Evolutionary conservation across 2,888 invertebrate species (phyloP).

Genomic region (Synanthedon myopaeformis): DNA sequence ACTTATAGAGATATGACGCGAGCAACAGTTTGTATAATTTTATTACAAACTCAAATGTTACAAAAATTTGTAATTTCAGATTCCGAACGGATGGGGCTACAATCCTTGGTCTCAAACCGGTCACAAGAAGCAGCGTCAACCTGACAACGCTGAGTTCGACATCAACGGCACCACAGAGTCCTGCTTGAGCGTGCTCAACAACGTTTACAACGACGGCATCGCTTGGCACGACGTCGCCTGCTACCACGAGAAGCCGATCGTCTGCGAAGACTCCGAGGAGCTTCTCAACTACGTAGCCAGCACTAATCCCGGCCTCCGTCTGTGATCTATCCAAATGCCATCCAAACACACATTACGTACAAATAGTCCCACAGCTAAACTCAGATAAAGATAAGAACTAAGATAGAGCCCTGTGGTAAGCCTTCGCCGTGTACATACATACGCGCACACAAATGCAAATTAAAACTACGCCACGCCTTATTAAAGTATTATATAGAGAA

Average conservation of each 20-base stretch:
- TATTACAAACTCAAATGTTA: background rate
- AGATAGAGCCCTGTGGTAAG: too few species aligned
- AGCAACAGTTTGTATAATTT: background rate
- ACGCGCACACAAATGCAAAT: too few species aligned
- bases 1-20: background rate
- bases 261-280: slow-evolving; percentile 92
- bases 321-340: slow-evolving; percentile 61
- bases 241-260: slow-evolving; percentile 92
- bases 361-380: too few species aligned
- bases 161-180: slow-evolving; percentile 90
- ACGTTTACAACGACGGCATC: slow-evolving; percentile 93
- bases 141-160: slow-evolving; percentile 92
- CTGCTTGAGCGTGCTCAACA: slow-evolving; percentile 88
- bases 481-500: too few species aligned
- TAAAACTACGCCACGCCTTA: too few species aligned
- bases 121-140: slow-evolving; percentile 89
- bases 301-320: slow-evolving; percentile 85
- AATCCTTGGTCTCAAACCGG: slow-evolving; percentile 93
- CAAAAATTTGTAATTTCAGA: slow-evolving; percentile 29
- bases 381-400: too few species aligned
- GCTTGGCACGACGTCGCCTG: slow-evolving; percentile 95
- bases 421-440: too few species aligned
- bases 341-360: too few species aligned
- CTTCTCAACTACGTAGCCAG: slow-evolving; percentile 86
- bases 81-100: slow-evolving; percentile 80